These are phyloP conservation scores for Chelon labrosus DNA, from an alignment of 2,797 vertebrate species.

Conservation along the genomic window DNA sequence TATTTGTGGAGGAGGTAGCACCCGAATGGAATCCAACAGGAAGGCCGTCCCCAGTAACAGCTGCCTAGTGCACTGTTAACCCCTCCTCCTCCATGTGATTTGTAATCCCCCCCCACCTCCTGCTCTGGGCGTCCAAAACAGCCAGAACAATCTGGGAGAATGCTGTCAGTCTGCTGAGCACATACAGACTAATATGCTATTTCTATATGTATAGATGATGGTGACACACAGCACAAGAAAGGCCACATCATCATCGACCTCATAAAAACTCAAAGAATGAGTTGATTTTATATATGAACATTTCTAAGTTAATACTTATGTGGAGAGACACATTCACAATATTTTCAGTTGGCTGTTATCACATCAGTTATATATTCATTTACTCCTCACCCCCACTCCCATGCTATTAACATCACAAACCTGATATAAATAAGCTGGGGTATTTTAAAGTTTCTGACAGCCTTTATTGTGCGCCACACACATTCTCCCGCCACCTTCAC, in stretches of 20 bases:
- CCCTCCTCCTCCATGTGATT: slow-evolving; percentile 17
- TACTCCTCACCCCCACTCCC: no score
- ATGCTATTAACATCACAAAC: slow-evolving; percentile 10
- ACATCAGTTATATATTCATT: background rate
- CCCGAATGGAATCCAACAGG: slow-evolving; percentile 80
- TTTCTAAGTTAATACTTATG: background rate
- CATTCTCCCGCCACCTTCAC: background rate
- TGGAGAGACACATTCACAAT: background rate
- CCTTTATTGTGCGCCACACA: slow-evolving; percentile 17
- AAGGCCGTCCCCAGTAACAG: slow-evolving; percentile 67
- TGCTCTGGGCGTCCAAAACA: slow-evolving; percentile 26
- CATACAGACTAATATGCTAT: slow-evolving; percentile 24
- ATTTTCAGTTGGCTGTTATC: background rate
- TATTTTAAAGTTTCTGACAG: slow-evolving; percentile 17
- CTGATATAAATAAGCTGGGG: slow-evolving; percentile 6
- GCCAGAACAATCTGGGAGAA: slow-evolving; percentile 63
- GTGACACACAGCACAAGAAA: slow-evolving; percentile 22
- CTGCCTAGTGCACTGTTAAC: slow-evolving; percentile 51
- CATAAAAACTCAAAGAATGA: background rate
- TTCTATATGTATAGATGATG: slow-evolving; percentile 24
- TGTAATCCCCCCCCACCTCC: slow-evolving; percentile 22
- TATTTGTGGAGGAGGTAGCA: slow-evolving; percentile 80
- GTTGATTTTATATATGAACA: no score
- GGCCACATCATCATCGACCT: slow-evolving; percentile 9
- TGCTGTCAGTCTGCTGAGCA: slow-evolving; percentile 31